Conservation (phyloP, 2,888 invertebrate species). For the Cyrtodaria siliqua region DNA sequence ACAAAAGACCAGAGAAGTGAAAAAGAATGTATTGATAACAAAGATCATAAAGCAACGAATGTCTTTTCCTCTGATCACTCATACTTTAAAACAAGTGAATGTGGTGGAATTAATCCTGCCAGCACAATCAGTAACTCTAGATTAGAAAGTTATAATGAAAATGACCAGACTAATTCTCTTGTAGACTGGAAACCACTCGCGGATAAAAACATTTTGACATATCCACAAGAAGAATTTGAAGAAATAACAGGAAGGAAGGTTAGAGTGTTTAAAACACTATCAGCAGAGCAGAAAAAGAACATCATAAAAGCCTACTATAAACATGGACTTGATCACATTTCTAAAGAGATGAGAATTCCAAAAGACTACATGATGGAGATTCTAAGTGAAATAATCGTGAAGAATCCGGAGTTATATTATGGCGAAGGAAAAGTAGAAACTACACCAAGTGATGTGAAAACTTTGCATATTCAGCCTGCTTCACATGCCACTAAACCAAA, state of each 20-base stretch:
- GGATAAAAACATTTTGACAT: neutral
- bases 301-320: neutral
- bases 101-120: too few species aligned
- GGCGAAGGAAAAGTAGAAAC: too few species aligned
- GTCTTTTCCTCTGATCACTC: too few species aligned
- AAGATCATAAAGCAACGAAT: too few species aligned
- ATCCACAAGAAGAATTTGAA: slow-evolving; percentile 9
- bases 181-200: slow-evolving; percentile 1
- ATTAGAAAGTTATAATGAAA: neutral
- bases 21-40: too few species aligned
- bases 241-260: slow-evolving; percentile 17
- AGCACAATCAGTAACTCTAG: neutral
- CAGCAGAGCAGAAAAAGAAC: neutral
- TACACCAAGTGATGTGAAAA: too few species aligned
- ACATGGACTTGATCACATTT: neutral
- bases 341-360: neutral
- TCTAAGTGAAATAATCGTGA: neutral
- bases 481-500: too few species aligned
- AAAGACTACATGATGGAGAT: neutral
- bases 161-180: neutral
- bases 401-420: too few species aligned
- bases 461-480: too few species aligned
- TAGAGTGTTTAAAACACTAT: neutral
- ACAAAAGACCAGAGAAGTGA: too few species aligned
- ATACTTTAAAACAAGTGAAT: too few species aligned